phyloP scores from a whole-genome alignment of 2,113 vertebrate species.

The Hassar affinis region DNA sequence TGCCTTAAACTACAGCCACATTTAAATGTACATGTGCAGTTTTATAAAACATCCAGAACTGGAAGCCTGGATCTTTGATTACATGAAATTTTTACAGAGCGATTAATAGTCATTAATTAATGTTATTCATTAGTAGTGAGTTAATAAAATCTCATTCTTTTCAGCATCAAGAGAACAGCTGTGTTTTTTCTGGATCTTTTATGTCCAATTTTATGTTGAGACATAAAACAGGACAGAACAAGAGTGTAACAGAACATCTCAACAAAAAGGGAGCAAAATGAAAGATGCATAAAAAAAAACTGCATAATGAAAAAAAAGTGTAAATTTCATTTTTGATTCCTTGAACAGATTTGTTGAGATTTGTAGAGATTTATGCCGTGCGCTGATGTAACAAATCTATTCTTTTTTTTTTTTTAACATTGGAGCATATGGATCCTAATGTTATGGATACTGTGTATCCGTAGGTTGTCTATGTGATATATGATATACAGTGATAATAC shows the following conservation, averaged over 20 bases:
- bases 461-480: constrained; percentile 78
- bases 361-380: neutral
- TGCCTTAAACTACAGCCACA: neutral
- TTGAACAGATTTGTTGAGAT: neutral
- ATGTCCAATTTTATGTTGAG: neutral
- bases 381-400: constrained; percentile 1
- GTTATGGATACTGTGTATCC: constrained; percentile 96
- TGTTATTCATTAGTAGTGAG: neutral
- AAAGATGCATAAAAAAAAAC: neutral
- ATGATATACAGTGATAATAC: constrained; percentile 59
- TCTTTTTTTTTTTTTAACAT: constrained; percentile 8
- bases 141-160: neutral
- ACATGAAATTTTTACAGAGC: neutral
- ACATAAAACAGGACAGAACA: too few species aligned
- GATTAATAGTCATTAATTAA: neutral
- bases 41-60: neutral
- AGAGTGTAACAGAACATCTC: neutral
- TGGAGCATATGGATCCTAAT: constrained; percentile 77
- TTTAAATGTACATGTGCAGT: neutral
- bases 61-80: neutral
- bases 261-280: neutral
- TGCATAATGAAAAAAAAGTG: neutral
- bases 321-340: neutral
- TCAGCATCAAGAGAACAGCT: neutral
- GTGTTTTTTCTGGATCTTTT: neutral